Evolutionary conservation across 23 tunicate genomes (phyloP), one percentile per base, ranked within the genome.

Genomic region (Trididemnum clinides): DNA sequence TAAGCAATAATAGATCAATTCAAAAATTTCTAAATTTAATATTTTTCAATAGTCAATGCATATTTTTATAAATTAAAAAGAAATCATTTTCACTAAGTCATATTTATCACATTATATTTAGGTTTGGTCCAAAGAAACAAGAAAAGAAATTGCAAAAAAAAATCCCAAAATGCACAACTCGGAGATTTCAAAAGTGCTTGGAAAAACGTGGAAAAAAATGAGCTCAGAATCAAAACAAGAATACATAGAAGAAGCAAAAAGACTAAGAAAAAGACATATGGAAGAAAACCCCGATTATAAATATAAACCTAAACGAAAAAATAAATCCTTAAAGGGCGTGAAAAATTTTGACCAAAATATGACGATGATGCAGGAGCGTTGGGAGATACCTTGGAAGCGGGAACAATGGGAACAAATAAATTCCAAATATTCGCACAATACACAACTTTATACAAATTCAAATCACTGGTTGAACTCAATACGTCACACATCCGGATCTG

Each of bases 241-340:
- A 19, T 73, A 7, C 25, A 38, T 2, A 5, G 57, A 73, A 20
- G 25, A 73, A 73, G 18, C 80, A 28, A 39, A 37, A 36, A 29
- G 25, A 38, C 80, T 73, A 6, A 54, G 80, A 2, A 28, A 39
- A 18, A 27, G 38, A 39, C 80, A 73, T 28, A 73, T 12, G 57
- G 20, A 37, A 39, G 57, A 73, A 12, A 7, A 73, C 38, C 80
- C 80, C 3, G 57, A 73, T 28, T 73, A 73, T 57, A 73, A 73
- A 73, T 73, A 73, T 28, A 26, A 29, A 12, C 80, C 80, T 2
- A 23, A 57, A 36, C 54, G 80, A 73, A 73, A 73, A 38, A 5
- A 4, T 5, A 73, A 73, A 22, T 15, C 54, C 12, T 44, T 15
- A 15, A 44, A 44, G 15, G 15, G n/a, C n/a, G n/a, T n/a, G n/a